Evolutionary conservation across 2,888 invertebrate genomes (phyloP).

Genomic region (Andrena minutula): DNA sequence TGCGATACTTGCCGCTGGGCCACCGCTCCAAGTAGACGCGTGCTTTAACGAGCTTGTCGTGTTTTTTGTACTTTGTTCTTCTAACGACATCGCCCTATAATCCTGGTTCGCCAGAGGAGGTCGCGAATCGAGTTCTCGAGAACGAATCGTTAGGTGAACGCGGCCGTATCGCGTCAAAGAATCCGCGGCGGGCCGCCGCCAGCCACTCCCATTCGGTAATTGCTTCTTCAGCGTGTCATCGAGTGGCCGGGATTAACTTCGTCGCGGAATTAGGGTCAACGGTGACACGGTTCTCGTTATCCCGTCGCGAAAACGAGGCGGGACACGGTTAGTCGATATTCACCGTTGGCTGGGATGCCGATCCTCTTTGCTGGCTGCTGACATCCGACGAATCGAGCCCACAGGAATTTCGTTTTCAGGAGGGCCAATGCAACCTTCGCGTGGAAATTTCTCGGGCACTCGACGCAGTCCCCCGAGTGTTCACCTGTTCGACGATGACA

Average conservation of each 20-base stretch:
- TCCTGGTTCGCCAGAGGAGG: neutral
- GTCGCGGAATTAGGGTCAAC: conserved; percentile 28
- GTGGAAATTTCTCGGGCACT: neutral
- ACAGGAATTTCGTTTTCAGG: neutral
- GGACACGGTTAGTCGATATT: conserved; percentile 20
- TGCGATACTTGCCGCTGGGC: neutral
- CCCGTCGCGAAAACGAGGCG: conserved; percentile 7
- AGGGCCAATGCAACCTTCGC: too few relatives aligned
- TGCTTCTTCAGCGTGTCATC: conserved; percentile 42
- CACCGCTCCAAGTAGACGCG: conserved; percentile 16
- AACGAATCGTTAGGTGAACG: neutral
- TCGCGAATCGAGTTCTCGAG: neutral
- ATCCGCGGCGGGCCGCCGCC: neutral
- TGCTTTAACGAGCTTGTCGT: conserved; percentile 27
- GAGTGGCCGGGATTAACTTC: conserved; percentile 31
- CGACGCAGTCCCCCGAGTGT: conserved; percentile 9
- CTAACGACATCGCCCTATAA: conserved; percentile 18
- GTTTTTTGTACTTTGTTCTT: conserved; percentile 14
- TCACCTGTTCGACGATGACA: conserved; percentile 18
- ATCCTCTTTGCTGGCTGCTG: neutral
- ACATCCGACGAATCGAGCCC: neutral
- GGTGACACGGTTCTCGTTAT: conserved; percentile 19
- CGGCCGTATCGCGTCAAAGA: neutral
- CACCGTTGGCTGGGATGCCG: neutral
- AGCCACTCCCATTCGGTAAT: conserved; percentile 24